phyloP scores from a whole-genome alignment of 2,888 invertebrate genomes.

The Synanthedon vespiformis region DNA sequence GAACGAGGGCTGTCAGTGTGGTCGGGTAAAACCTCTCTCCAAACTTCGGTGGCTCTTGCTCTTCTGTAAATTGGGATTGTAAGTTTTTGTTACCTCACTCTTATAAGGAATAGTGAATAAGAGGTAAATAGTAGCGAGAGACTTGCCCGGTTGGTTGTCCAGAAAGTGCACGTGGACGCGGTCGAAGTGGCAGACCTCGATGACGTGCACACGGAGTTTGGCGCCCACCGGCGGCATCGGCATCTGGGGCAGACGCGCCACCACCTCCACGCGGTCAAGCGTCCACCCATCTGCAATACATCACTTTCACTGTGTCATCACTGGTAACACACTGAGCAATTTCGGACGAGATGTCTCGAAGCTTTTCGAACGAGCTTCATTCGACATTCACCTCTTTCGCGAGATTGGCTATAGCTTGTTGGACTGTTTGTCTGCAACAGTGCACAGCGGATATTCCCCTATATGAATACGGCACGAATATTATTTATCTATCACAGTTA shows the following conservation, averaged over 20 bases:
- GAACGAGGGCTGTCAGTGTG: slow-evolving; percentile 26
- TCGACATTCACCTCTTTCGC: too few relatives aligned
- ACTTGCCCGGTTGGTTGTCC: slow-evolving; percentile 14
- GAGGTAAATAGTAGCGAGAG: neutral
- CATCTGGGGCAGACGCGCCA: slow-evolving; percentile 19
- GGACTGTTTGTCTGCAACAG: too few relatives aligned
- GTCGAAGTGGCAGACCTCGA: slow-evolving; percentile 44
- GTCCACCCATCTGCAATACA: slow-evolving; percentile 53
- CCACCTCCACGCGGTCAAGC: slow-evolving; percentile 36
- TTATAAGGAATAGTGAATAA: too few relatives aligned
- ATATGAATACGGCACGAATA: too few relatives aligned
- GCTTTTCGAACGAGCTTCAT: too few relatives aligned
- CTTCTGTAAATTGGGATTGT: neutral
- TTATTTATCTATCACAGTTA: too few relatives aligned
- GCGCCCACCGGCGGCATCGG: slow-evolving; percentile 41
- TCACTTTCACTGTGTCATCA: too few relatives aligned
- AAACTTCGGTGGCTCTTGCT: slow-evolving; percentile 23
- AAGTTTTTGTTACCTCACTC: too few relatives aligned
- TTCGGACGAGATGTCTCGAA: too few relatives aligned
- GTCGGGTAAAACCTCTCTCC: slow-evolving; percentile 40
- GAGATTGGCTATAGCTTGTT: too few relatives aligned
- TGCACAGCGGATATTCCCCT: too few relatives aligned
- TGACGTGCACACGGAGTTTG: slow-evolving; percentile 34
- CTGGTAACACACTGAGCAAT: too few relatives aligned
- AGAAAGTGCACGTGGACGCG: slow-evolving; percentile 41